Evolutionary conservation across 2,797 vertebrate genomes (phyloP).

Genomic region (Catostomus latipinnis): DNA sequence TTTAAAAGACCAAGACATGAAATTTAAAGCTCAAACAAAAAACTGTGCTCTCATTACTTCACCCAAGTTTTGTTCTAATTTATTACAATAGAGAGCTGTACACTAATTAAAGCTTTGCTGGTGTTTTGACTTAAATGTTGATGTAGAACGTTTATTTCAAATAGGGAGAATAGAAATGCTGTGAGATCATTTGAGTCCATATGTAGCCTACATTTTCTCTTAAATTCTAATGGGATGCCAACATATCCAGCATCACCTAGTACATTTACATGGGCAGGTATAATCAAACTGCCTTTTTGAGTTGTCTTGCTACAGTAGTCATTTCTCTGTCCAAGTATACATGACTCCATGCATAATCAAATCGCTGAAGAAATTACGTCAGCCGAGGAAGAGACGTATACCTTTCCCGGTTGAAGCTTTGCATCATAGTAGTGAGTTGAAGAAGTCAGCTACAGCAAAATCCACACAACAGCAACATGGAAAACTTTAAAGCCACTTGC

Average conservation of each 20-base stretch:
- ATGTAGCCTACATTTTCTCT: not conserved
- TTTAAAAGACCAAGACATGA: not conserved
- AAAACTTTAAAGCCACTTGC: too few relatives aligned
- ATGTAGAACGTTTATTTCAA: not conserved
- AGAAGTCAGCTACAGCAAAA: too few relatives aligned
- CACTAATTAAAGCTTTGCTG: not conserved
- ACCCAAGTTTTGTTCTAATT: not conserved
- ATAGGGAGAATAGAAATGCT: slow-evolving; percentile 5
- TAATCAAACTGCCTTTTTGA: too few relatives aligned
- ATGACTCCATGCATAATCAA: too few relatives aligned
- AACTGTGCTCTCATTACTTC: not conserved
- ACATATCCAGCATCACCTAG: not conserved
- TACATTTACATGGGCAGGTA: too few relatives aligned
- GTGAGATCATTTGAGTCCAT: not conserved
- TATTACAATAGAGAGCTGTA: not conserved
- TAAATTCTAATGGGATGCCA: slow-evolving; percentile 2
- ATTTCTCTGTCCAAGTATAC: too few relatives aligned
- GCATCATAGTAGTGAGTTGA: too few relatives aligned
- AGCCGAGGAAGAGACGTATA: too few relatives aligned
- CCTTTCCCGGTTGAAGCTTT: too few relatives aligned
- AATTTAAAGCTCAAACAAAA: not conserved
- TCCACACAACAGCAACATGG: too few relatives aligned
- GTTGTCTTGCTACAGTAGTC: too few relatives aligned
- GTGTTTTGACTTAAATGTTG: not conserved
- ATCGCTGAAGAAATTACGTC: too few relatives aligned